A percentile compares a stretch with the other conserved stretches of the same genome.
Conservation (phyloP, 1,140 invertebrate species). For the Akabosia matsudoensis region DNA sequence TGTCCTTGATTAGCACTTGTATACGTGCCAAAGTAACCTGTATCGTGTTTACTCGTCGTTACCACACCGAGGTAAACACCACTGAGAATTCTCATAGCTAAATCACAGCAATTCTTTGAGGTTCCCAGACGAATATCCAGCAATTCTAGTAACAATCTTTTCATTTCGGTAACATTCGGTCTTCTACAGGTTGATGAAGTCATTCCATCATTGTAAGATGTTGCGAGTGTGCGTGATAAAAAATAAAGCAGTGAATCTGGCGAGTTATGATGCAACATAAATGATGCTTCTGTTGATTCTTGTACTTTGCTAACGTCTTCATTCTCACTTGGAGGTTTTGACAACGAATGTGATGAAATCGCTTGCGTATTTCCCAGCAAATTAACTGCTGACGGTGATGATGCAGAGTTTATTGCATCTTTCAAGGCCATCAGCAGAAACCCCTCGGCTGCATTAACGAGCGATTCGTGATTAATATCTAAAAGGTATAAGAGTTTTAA, state of each 20-base stretch:
- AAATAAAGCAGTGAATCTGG: slow-evolving; percentile 16
- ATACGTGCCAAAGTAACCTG: neutral
- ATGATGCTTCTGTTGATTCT: neutral
- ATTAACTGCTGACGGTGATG: neutral
- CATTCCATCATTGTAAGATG: neutral
- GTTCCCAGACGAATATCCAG: neutral
- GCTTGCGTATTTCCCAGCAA: slow-evolving; percentile 8
- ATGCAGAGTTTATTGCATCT: neutral
- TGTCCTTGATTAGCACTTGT: too few relatives aligned
- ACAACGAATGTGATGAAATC: neutral
- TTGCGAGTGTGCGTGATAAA: slow-evolving; percentile 13
- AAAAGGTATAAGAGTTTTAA: neutral
- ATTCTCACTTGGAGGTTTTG: neutral
- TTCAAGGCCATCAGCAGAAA: neutral
- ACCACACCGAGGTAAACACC: neutral
- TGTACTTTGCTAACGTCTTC: neutral
- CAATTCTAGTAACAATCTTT: neutral
- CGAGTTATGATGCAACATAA: neutral
- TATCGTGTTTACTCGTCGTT: too few relatives aligned
- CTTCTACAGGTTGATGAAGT: neutral
- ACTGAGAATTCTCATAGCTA: slow-evolving; percentile 8
- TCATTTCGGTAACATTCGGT: neutral
- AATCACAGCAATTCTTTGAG: neutral
- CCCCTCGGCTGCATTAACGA: neutral
- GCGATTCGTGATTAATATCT: slow-evolving; percentile 3